Percentiles rank a stretch among this genome's conserved stretches.
These are phyloP conservation scores for Xestia sexstrigata DNA, from an alignment of 2,888 invertebrate genomes.

Conservation along the genomic window DNA sequence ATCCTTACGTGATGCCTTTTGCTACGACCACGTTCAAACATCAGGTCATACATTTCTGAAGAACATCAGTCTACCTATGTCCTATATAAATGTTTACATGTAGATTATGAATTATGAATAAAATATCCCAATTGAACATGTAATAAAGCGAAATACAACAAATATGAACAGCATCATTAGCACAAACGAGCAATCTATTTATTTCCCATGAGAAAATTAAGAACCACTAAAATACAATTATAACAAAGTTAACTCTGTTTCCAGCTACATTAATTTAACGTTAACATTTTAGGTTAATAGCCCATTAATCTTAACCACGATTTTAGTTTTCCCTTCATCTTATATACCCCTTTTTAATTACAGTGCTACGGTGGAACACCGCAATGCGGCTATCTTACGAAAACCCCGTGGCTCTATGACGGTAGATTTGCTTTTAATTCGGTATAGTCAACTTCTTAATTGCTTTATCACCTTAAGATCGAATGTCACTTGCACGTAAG, in stretches of 20 bases:
- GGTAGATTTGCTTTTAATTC: constrained; percentile 17
- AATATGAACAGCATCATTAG: constrained; percentile 6
- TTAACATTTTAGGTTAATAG: constrained; percentile 51
- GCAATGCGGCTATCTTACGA: constrained; percentile 62
- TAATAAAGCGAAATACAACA: background rate
- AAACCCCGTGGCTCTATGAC: constrained; percentile 28
- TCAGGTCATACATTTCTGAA: background rate
- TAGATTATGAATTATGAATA: background rate
- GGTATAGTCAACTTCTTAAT: background rate
- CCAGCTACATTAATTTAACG: constrained; percentile 41
- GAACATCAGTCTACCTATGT: background rate
- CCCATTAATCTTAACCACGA: constrained; percentile 54
- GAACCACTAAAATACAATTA: constrained; percentile 38
- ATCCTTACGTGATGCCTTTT: background rate
- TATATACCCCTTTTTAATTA: constrained; percentile 38
- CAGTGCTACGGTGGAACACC: constrained; percentile 33
- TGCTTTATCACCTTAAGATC: background rate
- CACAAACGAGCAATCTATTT: constrained; percentile 11
- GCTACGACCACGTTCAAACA: background rate
- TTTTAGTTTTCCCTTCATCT: constrained; percentile 50
- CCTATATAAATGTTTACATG: background rate
- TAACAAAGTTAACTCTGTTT: constrained; percentile 46
- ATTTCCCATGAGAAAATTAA: constrained; percentile 41
- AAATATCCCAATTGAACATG: background rate
- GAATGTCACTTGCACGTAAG: background rate